Base-by-base conservation (phyloP, 2,888 invertebrate genomes). In the Apotomis capreana region DNA sequence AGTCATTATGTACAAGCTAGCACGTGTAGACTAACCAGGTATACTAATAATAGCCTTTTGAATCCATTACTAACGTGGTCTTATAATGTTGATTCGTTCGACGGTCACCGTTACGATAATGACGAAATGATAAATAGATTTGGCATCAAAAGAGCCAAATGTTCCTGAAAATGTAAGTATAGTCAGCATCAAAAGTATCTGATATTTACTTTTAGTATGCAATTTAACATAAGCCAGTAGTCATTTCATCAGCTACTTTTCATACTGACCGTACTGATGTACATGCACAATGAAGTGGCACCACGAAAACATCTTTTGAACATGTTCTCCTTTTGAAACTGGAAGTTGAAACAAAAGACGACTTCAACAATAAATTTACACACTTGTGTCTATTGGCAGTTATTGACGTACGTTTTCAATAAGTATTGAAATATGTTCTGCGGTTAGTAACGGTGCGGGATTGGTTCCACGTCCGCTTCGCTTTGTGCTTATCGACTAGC, bases 361-460 rank as follows among this genome's bases (percentile, higher is more conserved):
- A 44, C 10, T 44, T 40, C 5, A 57, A 71, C 71, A 68, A 68
- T 67, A 74, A 60, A 73, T 72, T 76, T 74, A 52, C 68, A 74
- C 78, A 79, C 78, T 77, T 80, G 79, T 77, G 74, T 78, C 68
- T 76, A 78, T 78, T 75, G 74, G 73, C 76, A 74, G 74, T 63
- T 68, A 74, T 71, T 78, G 78, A 78, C 77, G 77, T 68, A 44
- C 37, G 51, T 51, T 57, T 36, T 57, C 49, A 57, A 26, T 58
- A 57, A 13, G 37, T 15, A 40, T 71, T 57, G 57, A 62, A 55
- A 63, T 72, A 63, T 58, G 54, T 54, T 10, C 26, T 68, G 44
- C 67, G 58, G 62, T 72, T 72, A 63, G 68, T 57, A 68, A 68
- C 71, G 67, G 64, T 51, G 15, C 26, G 37, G 37, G 49, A 68